Evolutionary conservation across 1,140 invertebrate species (phyloP), one percentile per base, ranked within the genome.

Genomic region (Bombus affinis): DNA sequence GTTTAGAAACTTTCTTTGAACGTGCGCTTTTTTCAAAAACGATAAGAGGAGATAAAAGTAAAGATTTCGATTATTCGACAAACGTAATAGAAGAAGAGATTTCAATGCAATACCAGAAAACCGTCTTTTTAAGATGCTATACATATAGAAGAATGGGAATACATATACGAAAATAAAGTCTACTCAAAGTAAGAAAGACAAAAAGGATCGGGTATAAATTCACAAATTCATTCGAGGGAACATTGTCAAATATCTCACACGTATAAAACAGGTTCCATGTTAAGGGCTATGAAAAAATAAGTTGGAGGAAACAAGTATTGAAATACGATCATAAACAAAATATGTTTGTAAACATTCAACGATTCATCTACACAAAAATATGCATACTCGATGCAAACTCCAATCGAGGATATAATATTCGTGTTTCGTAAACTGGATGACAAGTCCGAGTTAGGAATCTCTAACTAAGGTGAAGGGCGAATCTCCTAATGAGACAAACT

Each of bases 401-500:
- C 22, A 2, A 75, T 39, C 39, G 10, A 5, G 44, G 25, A 39
- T 39, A 22, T 53, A 53, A 22, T 22, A 53, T 53, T 53, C 47
- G 47, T 22, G 18, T 53, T 22, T 53, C 47, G 18, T 22, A n/a
- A n/a, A 62, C 28, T 62, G 59, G 59, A n/a, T n/a, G 28, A 62
- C 59, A 62, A 62, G 28, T 62, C 59, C 59, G 2, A 62, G 59
- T n/a, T n/a, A 62, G 28, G 12, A 53, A 53, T 8, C 47, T 53
- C 18, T 53, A 53, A 53, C 47, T 53, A 53, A 53, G 47, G 47
- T 53, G 12, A n/a, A 62, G 77, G 39, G 37, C 3, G 15, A 37
- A 66, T 66, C 81, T 75, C 71, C 81, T 83, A 83, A 37, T 32
- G 73, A 77, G 81, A 77, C 53, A 13, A 68, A 22, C 18, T 10